Base-by-base conservation (phyloP, 2,888 invertebrate genomes). In the Drosophila anomalata region DNA sequence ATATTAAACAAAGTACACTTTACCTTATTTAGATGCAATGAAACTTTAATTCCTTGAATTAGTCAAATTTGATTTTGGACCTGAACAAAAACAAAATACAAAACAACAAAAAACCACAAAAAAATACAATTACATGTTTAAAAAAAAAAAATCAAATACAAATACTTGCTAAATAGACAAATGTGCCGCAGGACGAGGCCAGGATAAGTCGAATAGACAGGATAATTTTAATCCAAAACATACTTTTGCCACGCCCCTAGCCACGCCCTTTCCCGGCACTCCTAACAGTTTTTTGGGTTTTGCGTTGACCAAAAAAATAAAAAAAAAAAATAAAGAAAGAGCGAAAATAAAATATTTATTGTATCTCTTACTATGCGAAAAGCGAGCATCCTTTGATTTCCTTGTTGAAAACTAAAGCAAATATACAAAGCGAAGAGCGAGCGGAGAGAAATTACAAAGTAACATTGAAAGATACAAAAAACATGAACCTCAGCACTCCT, bases 11-110 rank as follows among this genome's bases (percentile, higher is more conserved):
- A 82, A 89, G 76, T 82, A 78, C 78, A 80, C 80, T 84, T 75
- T 88, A 87, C 85, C 86, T 84, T 87, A 82, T 84, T 84, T 84
- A 84, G 84, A 84, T 76, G 82, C 87, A 81, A 89, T 86, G 89
- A 76, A 89, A 89, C 90, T 84, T 89, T 86, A 87, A 89, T 89
- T 89, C 89, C 89, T 89, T 88, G 76, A 85, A 84, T 89, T 89
- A 89, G 90, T 87, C 78, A 89, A 89, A 90, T 90, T 89, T 89
- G 73, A 81, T 90, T 89, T 89, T 90, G 90, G 89, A 90, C 89
- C 89, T 89, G 90, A 89, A 74, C 56, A 76, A 76, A 75, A 74
- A 73, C 39, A 70, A 71, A 79, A 68, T 65, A 59, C 65, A 63
- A 60, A 54, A 72, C 14, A 71, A 67, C 58, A 51, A 44, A 63